A percentile compares a stretch with the other conserved stretches of the same genome.
These are phyloP conservation scores for Nomia melanderi DNA, from an alignment of 1,140 invertebrate species.

Conservation along the genomic window DNA sequence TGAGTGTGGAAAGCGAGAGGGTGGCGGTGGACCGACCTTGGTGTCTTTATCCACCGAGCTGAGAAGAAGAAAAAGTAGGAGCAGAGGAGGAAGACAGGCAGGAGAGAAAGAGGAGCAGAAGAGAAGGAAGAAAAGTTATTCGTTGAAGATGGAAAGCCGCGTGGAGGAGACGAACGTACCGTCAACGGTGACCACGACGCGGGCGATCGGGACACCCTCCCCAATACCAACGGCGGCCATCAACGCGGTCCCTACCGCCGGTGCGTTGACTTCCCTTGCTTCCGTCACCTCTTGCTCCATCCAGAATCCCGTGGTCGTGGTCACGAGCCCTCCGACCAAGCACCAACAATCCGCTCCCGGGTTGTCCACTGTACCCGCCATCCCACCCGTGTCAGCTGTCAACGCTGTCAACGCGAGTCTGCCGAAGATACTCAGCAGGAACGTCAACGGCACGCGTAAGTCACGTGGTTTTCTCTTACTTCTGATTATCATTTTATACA, in stretches of 20 bases:
- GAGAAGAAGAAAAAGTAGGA: neutral
- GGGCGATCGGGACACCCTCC: constrained; percentile 74
- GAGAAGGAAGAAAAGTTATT: constrained; percentile 1
- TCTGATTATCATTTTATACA: neutral
- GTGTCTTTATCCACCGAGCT: constrained; percentile 5
- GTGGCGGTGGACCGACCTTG: constrained; percentile 30
- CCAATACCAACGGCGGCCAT: constrained; percentile 64
- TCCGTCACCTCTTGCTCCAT: constrained; percentile 52
- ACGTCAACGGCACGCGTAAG: constrained; percentile 81
- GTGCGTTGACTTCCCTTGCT: constrained; percentile 29
- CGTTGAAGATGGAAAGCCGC: constrained; percentile 50
- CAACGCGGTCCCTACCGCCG: constrained; percentile 32
- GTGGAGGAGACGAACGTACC: constrained; percentile 49
- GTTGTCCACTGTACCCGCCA: constrained; percentile 55
- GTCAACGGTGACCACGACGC: constrained; percentile 55
- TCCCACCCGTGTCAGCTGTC: constrained; percentile 12
- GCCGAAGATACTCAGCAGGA: constrained; percentile 79
- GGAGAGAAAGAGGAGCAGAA: neutral
- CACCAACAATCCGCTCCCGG: constrained; percentile 57
- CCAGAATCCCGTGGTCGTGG: constrained; percentile 66
- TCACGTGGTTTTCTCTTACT: constrained; percentile 19
- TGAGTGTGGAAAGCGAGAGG: constrained; percentile 30
- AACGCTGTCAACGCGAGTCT: constrained; percentile 52
- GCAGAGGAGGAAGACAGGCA: no score
- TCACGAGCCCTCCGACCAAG: constrained; percentile 65